Evolutionary conservation across 2,888 invertebrate species (phyloP).

Genomic region (Volucella zonaria): DNA sequence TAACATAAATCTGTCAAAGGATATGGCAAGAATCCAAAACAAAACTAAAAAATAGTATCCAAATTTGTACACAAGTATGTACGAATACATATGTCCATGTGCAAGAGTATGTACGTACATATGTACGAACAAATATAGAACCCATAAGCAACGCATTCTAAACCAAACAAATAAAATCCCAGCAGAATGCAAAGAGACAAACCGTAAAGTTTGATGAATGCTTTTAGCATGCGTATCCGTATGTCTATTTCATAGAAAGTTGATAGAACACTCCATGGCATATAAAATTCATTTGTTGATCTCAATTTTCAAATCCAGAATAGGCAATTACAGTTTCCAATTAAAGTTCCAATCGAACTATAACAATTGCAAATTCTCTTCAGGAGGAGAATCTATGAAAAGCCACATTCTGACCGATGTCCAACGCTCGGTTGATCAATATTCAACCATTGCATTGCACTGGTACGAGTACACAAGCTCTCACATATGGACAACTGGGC

Average conservation of each 20-base stretch:
- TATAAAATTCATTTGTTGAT: slow-evolving; percentile 63
- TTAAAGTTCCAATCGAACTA: slow-evolving; percentile 69
- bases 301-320: slow-evolving; percentile 66
- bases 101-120: too few relatives aligned
- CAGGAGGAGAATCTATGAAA: slow-evolving; percentile 61
- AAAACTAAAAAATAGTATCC: too few relatives aligned
- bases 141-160: too few relatives aligned
- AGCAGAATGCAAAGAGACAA: slow-evolving; percentile 24
- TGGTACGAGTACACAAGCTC: slow-evolving; percentile 9
- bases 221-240: neutral
- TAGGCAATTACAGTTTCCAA: slow-evolving; percentile 73
- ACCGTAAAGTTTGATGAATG: slow-evolving; percentile 28
- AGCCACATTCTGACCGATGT: slow-evolving; percentile 62
- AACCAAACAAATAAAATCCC: slow-evolving; percentile 47
- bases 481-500: slow-evolving; percentile 12
- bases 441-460: slow-evolving; percentile 7
- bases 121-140: too few relatives aligned
- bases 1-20: too few relatives aligned
- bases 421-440: slow-evolving; percentile 40
- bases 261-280: too few relatives aligned
- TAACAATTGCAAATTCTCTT: slow-evolving; percentile 60
- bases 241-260: too few relatives aligned
- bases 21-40: too few relatives aligned
- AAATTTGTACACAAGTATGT: too few relatives aligned
- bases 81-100: too few relatives aligned